These are phyloP conservation scores for Spilogale gracilis DNA, from an alignment of 2,113 vertebrate genomes.

Conservation along the genomic window DNA sequence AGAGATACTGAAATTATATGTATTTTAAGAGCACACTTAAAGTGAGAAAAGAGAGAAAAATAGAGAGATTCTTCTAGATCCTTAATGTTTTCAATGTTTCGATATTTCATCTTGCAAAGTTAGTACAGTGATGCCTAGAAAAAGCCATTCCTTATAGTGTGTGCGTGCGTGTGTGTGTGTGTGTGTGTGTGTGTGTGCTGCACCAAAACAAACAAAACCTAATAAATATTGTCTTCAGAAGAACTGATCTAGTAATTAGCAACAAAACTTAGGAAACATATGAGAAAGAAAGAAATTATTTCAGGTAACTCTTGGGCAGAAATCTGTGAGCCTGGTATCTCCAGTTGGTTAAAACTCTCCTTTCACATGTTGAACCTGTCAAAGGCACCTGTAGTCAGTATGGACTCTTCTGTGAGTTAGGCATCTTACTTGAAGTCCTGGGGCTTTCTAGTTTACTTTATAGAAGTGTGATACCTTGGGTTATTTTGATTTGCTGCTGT, in stretches of 20 bases:
- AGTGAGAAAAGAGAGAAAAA: slow-evolving; percentile 43
- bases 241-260: neutral
- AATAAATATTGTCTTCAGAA: neutral
- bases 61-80: neutral
- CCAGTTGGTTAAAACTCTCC: neutral
- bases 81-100: neutral
- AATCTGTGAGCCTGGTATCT: neutral
- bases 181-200: neutral
- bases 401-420: neutral
- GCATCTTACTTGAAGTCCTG: neutral
- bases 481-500: slow-evolving; percentile 49
- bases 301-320: neutral
- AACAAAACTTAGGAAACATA: neutral
- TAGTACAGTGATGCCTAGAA: neutral
- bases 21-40: neutral
- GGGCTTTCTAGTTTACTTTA: slow-evolving; percentile 24
- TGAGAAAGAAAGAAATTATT: neutral
- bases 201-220: neutral
- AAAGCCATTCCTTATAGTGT: neutral
- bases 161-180: neutral
- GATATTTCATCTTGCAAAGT: slow-evolving; percentile 4
- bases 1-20: neutral
- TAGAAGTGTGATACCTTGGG: neutral
- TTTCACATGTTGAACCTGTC: neutral
- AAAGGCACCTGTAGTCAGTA: neutral